These are phyloP conservation scores for Anser cygnoides DNA, from an alignment of 2,113 vertebrate genomes.

Conservation along the genomic window DNA sequence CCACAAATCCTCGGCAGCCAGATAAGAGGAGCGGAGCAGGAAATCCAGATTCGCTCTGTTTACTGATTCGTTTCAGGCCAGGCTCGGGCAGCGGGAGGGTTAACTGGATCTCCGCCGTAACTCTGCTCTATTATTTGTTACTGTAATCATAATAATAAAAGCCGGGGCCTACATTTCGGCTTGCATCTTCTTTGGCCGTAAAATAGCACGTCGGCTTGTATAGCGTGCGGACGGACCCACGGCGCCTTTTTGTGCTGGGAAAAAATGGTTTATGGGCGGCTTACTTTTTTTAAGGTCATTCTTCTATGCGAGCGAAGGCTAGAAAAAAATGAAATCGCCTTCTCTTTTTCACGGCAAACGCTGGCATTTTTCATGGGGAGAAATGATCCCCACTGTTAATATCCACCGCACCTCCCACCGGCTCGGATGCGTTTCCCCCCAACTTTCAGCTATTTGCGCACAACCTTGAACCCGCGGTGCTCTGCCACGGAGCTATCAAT, in stretches of 20 bases:
- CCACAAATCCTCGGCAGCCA: background rate
- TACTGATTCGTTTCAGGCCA: background rate
- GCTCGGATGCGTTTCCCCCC: background rate
- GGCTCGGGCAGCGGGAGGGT: background rate
- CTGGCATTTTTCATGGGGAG: background rate
- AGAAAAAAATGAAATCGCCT: background rate
- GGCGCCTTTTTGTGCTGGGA: background rate
- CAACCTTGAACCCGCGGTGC: slow-evolving; percentile 41
- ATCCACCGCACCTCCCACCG: background rate
- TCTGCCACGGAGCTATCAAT: slow-evolving; percentile 15
- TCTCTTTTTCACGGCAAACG: background rate
- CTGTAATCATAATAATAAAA: slow-evolving; percentile 42
- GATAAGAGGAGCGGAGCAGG: background rate
- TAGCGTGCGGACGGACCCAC: background rate
- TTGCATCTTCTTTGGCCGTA: slow-evolving; percentile 1
- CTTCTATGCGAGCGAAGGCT: background rate
- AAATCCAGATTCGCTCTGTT: background rate
- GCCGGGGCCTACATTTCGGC: slow-evolving; percentile 23
- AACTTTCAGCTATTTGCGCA: background rate
- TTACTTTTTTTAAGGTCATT: background rate
- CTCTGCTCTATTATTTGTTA: background rate
- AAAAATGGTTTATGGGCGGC: background rate
- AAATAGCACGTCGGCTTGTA: background rate
- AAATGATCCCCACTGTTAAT: background rate
- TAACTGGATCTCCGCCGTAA: slow-evolving; percentile 5